Evolutionary conservation across 2,113 vertebrate genomes (phyloP), one percentile per base, ranked within the genome.

Genomic region (Canis aureus): DNA sequence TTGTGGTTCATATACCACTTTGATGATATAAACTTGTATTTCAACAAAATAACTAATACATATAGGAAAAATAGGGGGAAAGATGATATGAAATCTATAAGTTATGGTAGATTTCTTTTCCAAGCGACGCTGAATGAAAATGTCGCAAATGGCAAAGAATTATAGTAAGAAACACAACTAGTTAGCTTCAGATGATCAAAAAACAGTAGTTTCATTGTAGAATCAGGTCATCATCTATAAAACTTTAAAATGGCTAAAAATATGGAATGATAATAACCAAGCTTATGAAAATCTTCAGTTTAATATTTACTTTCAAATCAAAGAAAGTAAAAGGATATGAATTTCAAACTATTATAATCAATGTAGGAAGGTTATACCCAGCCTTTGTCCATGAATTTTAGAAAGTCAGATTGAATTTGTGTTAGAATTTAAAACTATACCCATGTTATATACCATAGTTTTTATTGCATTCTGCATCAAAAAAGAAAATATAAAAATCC

Each of bases 231-330:
- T 49, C 6, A 1, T n/a, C 29, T 92, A 88, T 43, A 43, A 59
- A 80, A 85, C 49, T 16, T 57, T 66, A 73, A 96, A 73, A 59
- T 79, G 11, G 7, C 25, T 89, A 71, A 92, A 94, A 64, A 79
- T n/a, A 89, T 38, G 32, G 12, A 66, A 91, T 88, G 9, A 71
- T 8, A 84, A 80, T 85, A 97, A 55, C 29, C 15, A 17, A 64
- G 12, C 7, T 27, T 53, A 89, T 59, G 12, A 89, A 79, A 25
- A 17, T 66, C 73, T 93, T 80, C 2, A 27, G 3, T 71, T 74
- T 91, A 94, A 71, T 74, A 20, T 59, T 71, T 94, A 53, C 35
- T 95, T 85, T 85, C 6, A 79, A 92, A 73, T 60, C 29, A 85
- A 76, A 23, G 0, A 55, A 66, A 79, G 11, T 66, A 66, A 89